These are phyloP conservation scores for Lepilemur septentrionalis DNA, from an alignment of 2,797 vertebrate genomes.

Conservation along the genomic window DNA sequence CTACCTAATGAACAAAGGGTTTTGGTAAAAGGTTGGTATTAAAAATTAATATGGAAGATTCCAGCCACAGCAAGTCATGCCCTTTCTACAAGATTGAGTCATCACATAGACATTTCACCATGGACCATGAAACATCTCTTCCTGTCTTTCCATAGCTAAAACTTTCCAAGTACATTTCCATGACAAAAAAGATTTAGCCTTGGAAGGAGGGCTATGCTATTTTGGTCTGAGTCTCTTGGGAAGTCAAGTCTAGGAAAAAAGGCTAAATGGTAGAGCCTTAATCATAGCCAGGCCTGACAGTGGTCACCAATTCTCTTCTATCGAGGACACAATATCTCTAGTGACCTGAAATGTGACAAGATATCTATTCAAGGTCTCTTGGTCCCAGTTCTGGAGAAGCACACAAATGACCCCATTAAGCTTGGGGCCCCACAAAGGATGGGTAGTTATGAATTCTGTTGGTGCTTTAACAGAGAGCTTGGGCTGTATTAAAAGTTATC, in stretches of 20 bases:
- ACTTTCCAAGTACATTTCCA: conserved; percentile 69
- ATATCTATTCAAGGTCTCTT: not conserved
- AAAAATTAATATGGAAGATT: conserved; percentile 58
- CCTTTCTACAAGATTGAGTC: not conserved
- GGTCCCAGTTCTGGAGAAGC: not conserved
- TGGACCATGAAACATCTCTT: conserved; percentile 2
- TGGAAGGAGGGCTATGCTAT: not conserved
- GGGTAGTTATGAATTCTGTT: not conserved
- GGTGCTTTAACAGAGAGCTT: not conserved
- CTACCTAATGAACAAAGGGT: not conserved
- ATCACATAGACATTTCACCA: not conserved
- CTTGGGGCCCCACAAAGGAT: not conserved
- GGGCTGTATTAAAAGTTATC: not conserved
- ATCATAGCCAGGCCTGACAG: not conserved
- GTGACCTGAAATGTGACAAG: not conserved
- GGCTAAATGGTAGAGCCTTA: not conserved
- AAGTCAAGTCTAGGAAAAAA: not conserved
- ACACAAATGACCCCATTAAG: not conserved
- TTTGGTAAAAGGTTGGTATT: conserved; percentile 11
- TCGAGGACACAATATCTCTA: not conserved
- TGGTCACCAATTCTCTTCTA: not conserved
- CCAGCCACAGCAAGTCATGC: not conserved
- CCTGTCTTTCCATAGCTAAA: conserved; percentile 28
- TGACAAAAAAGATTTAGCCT: not conserved
- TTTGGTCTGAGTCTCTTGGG: not conserved